Base-by-base conservation (phyloP, 1,140 invertebrate species). In the Zaprionus gabonicus region DNA sequence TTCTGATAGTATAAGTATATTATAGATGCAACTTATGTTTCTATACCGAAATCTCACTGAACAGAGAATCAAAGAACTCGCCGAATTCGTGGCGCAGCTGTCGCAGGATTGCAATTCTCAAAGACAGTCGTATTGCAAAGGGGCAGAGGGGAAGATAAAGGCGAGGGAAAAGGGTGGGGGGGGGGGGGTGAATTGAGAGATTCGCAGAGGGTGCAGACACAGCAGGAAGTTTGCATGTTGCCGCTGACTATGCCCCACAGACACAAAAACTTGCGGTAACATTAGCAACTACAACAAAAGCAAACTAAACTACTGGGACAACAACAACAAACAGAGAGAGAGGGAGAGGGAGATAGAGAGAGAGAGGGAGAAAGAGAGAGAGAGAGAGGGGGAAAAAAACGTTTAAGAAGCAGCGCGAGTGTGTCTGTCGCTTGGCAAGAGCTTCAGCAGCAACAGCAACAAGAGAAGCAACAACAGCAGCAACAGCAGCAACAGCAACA, bases 401-500 rank as follows among this genome's bases (percentile, higher is more conserved):
- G 46, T 76, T 71, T 60, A 76, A 72, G 69, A 44, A 71, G 28
- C 3, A 71, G 34, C n/a, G 46, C 36, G 72, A 53, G 55, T 71
- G 69, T 55, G 49, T 41, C 60, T 46, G 58, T 62, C 46, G 9
- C 46, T 25, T n/a, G 41, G n/a, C 69, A 65, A 58, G 58, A 75
- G 36, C 60, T 41, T 28, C 36, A 75, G 7, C 28, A 7, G 51
- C 71, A 67, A 27, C 20, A 72, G 17, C 55, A 55, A 51, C 60
- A 71, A 9, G 66, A 58, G 20, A 38, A 41, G n/a, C 34, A 36
- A 3, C 34, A 36, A 36, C 34, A 64, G 53, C 58, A 56, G 25
- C 62, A 76, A 58, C 81, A 80, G 88, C 78, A 87, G 25, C 62
- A 76, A 58, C 81, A 80, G 88, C 78, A 87, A 53, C 60, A 62